A percentile compares a stretch with the other conserved stretches of the same genome.
Evolutionary conservation across 2,113 vertebrate genomes (phyloP).

Genomic region (Chelonoidis abingdonii): DNA sequence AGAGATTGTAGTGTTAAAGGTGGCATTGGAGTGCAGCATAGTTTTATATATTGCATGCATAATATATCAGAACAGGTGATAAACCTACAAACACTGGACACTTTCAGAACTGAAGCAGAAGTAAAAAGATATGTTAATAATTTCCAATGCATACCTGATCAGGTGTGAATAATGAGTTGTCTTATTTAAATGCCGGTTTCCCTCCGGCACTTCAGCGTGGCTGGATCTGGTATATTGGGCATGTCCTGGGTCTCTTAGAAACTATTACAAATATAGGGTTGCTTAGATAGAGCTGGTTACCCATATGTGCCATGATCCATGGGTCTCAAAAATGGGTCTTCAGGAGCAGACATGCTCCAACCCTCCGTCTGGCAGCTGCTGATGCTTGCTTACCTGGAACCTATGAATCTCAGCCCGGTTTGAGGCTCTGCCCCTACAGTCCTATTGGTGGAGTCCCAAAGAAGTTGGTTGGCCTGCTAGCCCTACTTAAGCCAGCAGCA

Average conservation of each 20-base stretch:
- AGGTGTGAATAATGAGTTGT: background rate
- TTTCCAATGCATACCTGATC: background rate
- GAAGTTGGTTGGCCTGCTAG: background rate
- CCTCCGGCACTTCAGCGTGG: background rate
- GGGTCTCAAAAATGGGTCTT: background rate
- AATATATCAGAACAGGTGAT: background rate
- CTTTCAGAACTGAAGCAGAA: background rate
- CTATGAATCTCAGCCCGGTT: background rate
- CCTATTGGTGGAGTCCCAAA: background rate
- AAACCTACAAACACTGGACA: background rate
- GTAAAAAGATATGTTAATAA: background rate
- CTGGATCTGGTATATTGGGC: background rate
- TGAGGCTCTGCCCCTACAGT: background rate
- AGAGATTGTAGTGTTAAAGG: background rate
- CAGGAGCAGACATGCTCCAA: background rate
- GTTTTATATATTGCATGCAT: background rate
- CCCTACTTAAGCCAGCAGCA: background rate
- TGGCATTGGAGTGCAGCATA: background rate
- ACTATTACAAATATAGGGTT: background rate
- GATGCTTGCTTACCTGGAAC: background rate
- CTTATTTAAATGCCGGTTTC: background rate
- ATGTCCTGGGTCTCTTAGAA: background rate
- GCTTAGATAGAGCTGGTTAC: background rate
- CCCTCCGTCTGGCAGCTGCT: background rate
- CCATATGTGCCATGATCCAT: background rate